These are phyloP conservation scores for Lycocorax pyrrhopterus DNA, from an alignment of 2,113 vertebrate species.

Conservation along the genomic window DNA sequence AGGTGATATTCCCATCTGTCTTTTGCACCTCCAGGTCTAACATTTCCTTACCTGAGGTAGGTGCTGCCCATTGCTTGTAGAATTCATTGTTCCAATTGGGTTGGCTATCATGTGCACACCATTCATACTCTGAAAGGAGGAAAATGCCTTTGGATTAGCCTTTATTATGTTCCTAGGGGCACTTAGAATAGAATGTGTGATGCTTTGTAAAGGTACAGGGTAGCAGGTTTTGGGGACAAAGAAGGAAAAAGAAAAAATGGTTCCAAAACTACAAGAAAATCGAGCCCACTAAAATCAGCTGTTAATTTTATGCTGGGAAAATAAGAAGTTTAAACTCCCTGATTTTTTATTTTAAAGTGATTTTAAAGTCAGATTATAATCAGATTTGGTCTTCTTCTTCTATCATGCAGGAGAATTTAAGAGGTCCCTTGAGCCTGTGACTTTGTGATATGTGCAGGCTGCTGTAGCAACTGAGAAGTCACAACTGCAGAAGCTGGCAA, in stretches of 20 bases:
- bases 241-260: not conserved
- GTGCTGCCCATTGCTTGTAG: conserved; percentile 76
- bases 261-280: not conserved
- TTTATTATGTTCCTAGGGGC: not conserved
- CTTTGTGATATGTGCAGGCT: not conserved
- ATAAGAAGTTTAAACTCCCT: rapidly evolving
- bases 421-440: not conserved
- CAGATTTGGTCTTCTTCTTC: not conserved
- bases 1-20: not conserved
- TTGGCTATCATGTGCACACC: conserved; percentile 71
- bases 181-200: not conserved
- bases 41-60: conserved; percentile 76
- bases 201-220: not conserved
- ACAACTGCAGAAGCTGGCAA: not conserved
- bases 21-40: not conserved
- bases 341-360: not conserved
- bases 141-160: conserved; percentile 20
- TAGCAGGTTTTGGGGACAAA: not conserved
- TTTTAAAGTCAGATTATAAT: not conserved
- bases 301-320: not conserved
- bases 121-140: conserved; percentile 73
- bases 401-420: not conserved
- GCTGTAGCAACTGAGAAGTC: not conserved
- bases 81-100: conserved; percentile 51
- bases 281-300: not conserved